Percentiles rank a stretch among this genome's conserved stretches.
Conservation (phyloP, 2,797 vertebrate species). For the Myiotriccus ornatus region DNA sequence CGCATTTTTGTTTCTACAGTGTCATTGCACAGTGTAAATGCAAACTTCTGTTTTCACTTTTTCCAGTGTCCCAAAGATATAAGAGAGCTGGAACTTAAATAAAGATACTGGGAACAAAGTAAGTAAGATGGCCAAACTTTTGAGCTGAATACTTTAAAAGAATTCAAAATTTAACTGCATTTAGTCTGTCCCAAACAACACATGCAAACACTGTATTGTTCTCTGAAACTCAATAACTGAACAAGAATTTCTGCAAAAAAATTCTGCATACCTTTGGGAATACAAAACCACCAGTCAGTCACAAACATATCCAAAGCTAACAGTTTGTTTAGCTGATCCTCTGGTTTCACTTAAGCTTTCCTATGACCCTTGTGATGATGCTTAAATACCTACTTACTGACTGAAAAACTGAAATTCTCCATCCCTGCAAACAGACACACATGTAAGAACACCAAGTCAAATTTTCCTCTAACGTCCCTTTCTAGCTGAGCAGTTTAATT, state of each 20-base stretch:
- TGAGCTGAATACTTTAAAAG: not conserved
- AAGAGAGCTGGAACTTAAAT: not conserved
- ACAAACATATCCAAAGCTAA: not conserved
- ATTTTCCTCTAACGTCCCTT: not conserved
- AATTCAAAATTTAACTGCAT: not conserved
- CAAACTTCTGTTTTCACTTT: not conserved
- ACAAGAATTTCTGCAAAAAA: not conserved
- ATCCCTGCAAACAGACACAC: not conserved
- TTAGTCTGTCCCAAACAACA: not conserved
- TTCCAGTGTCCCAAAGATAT: not conserved
- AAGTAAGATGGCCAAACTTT: not conserved
- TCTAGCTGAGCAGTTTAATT: not conserved
- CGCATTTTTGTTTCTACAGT: not conserved
- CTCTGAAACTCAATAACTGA: not conserved
- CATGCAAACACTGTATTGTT: not conserved
- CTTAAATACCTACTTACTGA: not conserved
- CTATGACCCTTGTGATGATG: not conserved
- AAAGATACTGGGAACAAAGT: not conserved
- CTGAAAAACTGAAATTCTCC: not conserved
- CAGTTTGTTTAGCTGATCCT: not conserved
- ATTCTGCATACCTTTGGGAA: not conserved
- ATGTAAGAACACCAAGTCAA: not conserved
- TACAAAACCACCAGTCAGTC: not conserved
- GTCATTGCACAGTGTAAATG: not conserved
- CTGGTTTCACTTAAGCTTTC: not conserved